phyloP scores from a whole-genome alignment of 2,113 vertebrate species.

The Echinops telfairi region DNA sequence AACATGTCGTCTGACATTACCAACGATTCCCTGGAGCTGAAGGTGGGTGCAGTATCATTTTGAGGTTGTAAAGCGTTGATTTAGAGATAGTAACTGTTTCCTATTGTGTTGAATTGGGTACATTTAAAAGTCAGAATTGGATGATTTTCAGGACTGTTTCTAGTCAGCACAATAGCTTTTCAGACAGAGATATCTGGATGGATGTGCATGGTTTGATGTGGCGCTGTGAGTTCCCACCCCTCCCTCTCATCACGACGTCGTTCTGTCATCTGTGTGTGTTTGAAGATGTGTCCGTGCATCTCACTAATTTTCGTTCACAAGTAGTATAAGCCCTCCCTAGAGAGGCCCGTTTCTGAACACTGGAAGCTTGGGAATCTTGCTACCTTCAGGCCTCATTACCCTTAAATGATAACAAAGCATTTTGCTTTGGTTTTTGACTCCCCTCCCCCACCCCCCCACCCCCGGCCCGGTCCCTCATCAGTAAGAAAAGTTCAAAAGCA shows the following conservation, averaged over 20 bases:
- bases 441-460: no score
- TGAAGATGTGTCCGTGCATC: background rate
- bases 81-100: background rate
- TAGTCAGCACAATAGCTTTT: slow-evolving; percentile 1
- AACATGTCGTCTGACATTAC: background rate
- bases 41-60: no score
- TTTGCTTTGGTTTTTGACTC: background rate
- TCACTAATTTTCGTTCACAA: background rate
- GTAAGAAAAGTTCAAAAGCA: background rate
- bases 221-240: background rate
- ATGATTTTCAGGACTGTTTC: slow-evolving; percentile 21
- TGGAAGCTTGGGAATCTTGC: background rate
- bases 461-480: background rate
- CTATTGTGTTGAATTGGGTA: background rate
- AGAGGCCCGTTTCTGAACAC: background rate
- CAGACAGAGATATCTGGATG: background rate
- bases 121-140: background rate
- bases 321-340: background rate
- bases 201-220: background rate
- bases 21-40: background rate
- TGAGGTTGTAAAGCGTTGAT: background rate
- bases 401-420: background rate
- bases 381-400: slow-evolving; percentile 19
- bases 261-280: background rate
- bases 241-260: background rate